Conservation (phyloP, 2,797 vertebrate genomes). For the Cephalopachus bancanus region DNA sequence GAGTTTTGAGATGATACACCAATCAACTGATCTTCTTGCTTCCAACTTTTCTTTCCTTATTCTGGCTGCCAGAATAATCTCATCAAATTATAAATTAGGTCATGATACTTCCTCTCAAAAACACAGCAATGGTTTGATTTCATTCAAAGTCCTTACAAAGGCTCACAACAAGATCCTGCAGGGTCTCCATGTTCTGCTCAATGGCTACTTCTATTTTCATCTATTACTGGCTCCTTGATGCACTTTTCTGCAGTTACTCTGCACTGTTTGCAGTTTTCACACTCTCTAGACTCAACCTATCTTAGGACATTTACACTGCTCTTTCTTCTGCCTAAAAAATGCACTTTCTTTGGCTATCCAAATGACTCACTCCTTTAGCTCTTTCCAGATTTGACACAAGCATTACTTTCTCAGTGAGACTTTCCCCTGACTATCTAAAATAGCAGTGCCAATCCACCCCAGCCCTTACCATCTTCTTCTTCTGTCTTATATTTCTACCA, state of each 20-base stretch:
- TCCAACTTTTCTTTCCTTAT: neutral
- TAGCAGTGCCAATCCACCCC: neutral
- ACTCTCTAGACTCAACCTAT: neutral
- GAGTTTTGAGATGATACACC: neutral
- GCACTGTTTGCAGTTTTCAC: too few relatives aligned
- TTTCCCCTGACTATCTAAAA: neutral
- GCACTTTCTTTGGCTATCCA: neutral
- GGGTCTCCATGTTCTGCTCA: neutral
- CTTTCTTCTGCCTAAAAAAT: neutral
- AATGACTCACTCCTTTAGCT: neutral
- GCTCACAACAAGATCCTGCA: neutral
- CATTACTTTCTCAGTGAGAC: neutral
- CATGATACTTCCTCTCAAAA: neutral
- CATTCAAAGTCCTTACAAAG: neutral
- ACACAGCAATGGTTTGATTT: neutral
- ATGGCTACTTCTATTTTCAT: neutral
- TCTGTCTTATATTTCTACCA: neutral
- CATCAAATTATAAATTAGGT: neutral
- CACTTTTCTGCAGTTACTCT: neutral
- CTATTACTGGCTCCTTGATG: neutral
- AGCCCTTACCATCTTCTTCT: neutral
- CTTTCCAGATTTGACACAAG: neutral
- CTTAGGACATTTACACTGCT: neutral
- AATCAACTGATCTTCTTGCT: neutral
- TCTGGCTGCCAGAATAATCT: neutral